Evolutionary conservation across 1,140 invertebrate genomes (phyloP).

Genomic region (Stegodyphus mimosarum): DNA sequence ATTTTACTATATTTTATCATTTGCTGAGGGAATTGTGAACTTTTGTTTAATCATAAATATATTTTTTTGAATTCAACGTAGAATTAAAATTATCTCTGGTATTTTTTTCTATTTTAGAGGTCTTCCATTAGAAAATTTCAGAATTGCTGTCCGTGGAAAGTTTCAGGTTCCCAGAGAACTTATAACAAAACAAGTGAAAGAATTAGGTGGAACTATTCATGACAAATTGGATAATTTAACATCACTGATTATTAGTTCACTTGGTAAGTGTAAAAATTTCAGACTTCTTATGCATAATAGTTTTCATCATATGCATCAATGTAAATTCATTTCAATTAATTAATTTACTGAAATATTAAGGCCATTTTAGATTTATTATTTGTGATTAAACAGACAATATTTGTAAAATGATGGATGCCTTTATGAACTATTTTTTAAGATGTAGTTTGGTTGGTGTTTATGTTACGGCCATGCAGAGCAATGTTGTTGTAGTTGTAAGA

Average conservation of each 20-base stretch:
- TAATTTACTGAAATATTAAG: neutral
- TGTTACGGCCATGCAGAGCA: too few species aligned
- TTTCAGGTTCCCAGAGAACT: slow-evolving; percentile 70
- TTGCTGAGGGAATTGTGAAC: too few species aligned
- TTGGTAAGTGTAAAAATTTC: slow-evolving; percentile 67
- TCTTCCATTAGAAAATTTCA: slow-evolving; percentile 80
- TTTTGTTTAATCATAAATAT: too few species aligned
- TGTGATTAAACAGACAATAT: too few species aligned
- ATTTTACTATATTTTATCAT: too few species aligned
- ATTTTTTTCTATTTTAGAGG: neutral
- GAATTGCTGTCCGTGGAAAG: slow-evolving; percentile 80
- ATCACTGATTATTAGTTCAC: slow-evolving; percentile 80
- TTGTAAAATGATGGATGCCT: too few species aligned
- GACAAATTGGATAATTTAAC: slow-evolving; percentile 75
- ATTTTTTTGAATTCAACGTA: too few species aligned
- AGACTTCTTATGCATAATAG: neutral
- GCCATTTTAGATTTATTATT: too few species aligned
- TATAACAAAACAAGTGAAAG: slow-evolving; percentile 36
- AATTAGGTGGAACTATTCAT: slow-evolving; percentile 80
- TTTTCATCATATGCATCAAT: neutral
- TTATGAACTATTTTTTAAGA: too few species aligned
- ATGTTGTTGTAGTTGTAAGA: too few species aligned
- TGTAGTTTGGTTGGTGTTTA: too few species aligned
- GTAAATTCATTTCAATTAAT: neutral
- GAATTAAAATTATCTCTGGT: too few species aligned